Percentiles rank a stretch among this genome's conserved stretches.
Conservation (phyloP, 2,797 vertebrate species). For the Esox lucius region DNA sequence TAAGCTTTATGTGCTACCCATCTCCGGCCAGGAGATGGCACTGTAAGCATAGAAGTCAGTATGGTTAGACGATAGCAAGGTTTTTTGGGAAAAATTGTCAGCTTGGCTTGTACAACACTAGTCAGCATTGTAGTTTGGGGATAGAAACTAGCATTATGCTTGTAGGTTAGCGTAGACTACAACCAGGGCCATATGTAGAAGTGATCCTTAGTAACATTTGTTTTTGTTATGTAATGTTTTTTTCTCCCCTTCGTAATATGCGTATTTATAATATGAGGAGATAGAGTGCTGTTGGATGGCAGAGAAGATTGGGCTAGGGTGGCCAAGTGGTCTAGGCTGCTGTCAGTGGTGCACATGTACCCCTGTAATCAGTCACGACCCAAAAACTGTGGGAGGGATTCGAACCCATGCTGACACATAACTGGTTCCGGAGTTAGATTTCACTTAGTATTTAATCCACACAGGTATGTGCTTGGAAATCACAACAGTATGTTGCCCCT, state of each 20-base stretch:
- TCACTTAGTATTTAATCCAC: neutral
- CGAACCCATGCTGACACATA: too few relatives aligned
- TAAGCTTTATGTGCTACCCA: neutral
- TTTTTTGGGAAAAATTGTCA: neutral
- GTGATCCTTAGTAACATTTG: neutral
- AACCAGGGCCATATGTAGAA: neutral
- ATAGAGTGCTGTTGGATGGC: too few relatives aligned
- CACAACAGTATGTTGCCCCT: neutral
- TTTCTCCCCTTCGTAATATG: too few relatives aligned
- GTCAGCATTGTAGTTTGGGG: too few relatives aligned
- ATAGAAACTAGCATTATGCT: neutral
- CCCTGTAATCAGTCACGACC: too few relatives aligned
- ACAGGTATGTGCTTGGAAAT: neutral
- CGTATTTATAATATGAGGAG: too few relatives aligned
- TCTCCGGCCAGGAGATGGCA: constrained; percentile 58
- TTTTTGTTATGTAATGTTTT: too few relatives aligned
- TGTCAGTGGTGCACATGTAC: too few relatives aligned
- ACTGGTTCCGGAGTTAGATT: too few relatives aligned
- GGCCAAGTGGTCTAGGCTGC: too few relatives aligned
- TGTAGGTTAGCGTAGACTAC: neutral
- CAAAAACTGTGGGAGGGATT: too few relatives aligned
- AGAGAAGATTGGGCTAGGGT: too few relatives aligned
- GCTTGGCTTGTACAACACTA: constrained; percentile 34
- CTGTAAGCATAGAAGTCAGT: constrained; percentile 45
- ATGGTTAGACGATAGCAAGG: neutral